These are phyloP conservation scores for Sinella curviseta DNA, from an alignment of 1,140 invertebrate genomes.

Conservation along the genomic window DNA sequence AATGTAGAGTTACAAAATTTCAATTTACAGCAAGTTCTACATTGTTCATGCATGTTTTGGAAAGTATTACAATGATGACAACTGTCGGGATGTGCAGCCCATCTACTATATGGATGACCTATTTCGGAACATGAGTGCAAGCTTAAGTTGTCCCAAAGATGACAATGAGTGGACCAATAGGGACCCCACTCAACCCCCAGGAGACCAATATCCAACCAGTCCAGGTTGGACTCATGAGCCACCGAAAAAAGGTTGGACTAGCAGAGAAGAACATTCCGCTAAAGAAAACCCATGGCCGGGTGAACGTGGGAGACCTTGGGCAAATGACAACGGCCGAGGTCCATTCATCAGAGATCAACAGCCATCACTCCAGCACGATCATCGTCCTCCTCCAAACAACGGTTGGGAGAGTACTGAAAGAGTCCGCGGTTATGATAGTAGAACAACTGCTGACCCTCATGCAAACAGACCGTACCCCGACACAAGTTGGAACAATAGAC, in stretches of 20 bases:
- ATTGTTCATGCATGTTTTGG: conserved; percentile 27
- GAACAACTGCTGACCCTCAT: neutral
- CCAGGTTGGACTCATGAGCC: conserved; percentile 3
- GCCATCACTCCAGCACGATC: neutral
- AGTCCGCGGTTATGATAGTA: neutral
- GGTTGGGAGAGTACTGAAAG: neutral
- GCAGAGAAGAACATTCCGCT: conserved; percentile 4
- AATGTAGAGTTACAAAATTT: neutral
- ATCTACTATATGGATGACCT: conserved; percentile 33
- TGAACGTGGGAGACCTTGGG: neutral
- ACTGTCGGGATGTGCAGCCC: conserved; percentile 28
- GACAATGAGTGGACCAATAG: conserved; percentile 1
- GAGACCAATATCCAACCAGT: neutral
- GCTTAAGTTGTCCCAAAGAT: conserved; percentile 23
- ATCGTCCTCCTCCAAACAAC: neutral
- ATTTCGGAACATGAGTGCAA: conserved; percentile 21
- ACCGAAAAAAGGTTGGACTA: conserved; percentile 6
- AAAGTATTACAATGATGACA: conserved; percentile 23
- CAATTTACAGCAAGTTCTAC: conserved; percentile 28
- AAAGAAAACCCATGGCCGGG: conserved; percentile 16
- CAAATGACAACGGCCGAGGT: neutral
- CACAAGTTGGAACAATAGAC: neutral
- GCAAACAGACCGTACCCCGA: neutral
- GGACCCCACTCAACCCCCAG: neutral
- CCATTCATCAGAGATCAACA: neutral